Evolutionary conservation across 1,140 invertebrate species (phyloP), one percentile per base, ranked within the genome.

Genomic region (Drosophila mauritiana): DNA sequence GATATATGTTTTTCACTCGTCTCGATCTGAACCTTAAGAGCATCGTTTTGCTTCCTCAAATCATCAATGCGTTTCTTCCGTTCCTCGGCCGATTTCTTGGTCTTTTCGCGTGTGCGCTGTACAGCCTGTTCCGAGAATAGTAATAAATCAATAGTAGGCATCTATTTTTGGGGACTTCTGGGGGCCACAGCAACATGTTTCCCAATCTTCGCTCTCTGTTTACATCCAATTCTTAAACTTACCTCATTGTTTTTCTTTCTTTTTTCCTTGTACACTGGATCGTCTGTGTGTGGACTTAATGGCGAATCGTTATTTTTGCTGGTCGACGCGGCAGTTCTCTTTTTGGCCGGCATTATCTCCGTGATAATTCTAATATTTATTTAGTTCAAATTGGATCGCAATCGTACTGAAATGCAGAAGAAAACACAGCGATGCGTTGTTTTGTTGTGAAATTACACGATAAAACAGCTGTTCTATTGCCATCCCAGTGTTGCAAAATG

Each of bases 231-330:
- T 64, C 15, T 43, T 42, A 31, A 8, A 68, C 53, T 81, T 72
- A 91, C 90, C 79, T 91, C 86, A 75, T 91, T 91, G 70, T 91
- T 91, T 68, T 91, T 89, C 48, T 91, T 65, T 80, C 90, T 82
- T 77, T 91, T 91, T 67, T 80, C 48, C 76, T 83, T 73, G 68
- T 91, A 91, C 49, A 73, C 74, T 49, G 80, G 77, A 73, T 90
- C 86, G 12, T 86, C 81, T 7, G 49, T 3, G 25, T 70, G 73
- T 27, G 73, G 65, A 84, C 77, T 84, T 17, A 58, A 49, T 25
- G 78, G 62, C 8, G 59, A 45, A 34, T 53, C 73, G 42, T 43
- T 39, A 22, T 53, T 56, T 63, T 36, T 53, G 31, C 84, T 90
- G 39, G 58, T 69, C n/a, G 83, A 76, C 43, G 85, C 42, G 0